Base-by-base conservation (phyloP, 2,113 vertebrate genomes). In the Leiothrix lutea region DNA sequence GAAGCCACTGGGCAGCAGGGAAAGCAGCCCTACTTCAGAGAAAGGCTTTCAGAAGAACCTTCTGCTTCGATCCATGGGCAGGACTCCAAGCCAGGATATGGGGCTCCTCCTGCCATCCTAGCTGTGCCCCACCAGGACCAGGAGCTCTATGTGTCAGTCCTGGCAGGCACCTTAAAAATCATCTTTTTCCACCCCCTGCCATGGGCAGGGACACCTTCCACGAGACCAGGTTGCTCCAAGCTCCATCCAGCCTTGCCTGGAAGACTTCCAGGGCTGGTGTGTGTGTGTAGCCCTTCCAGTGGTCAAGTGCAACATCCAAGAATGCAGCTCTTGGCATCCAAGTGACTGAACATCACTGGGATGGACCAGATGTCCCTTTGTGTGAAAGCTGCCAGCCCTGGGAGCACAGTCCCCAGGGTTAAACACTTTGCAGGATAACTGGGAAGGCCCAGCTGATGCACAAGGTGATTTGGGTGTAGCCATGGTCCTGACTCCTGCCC, bases 321-420 rank as follows among this genome's bases (percentile, higher is more conserved):
- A 31, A 8, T 0, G 2, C 36, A 56, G n/a, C 50, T 60, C 35
- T 28, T 8, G 44, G 62, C 54, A 35, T 20, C 33, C 16, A 26
- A 0, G 16, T 7, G 45, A 4, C n/a, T 21, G 3, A 16, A 8
- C 40, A 6, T 4, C 8, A 0, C 45, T 10, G 29, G 4, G 36
- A 50, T 1, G 31, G 58, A 44, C 1, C 58, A 67, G 67, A 12
- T 3, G 3, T 28, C 38, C 36, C 73, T 58, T 11, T 2, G 23
- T 4, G 40, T 1, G 45, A 13, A 11, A 25, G 11, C 44, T 48
- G n/a, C 42, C 67, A 11, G 50, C 42, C 51, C 51, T n/a, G 31
- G 31, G 29, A 60, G 22, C 0, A 0, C 29, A 20, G 5, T 29
- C 12, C 14, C 8, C 8, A 19, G 65, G 70, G 60, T 51, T 74